These are phyloP conservation scores for Porites lutea DNA, from an alignment of 64 coral and sea anemone species.

Conservation along the genomic window DNA sequence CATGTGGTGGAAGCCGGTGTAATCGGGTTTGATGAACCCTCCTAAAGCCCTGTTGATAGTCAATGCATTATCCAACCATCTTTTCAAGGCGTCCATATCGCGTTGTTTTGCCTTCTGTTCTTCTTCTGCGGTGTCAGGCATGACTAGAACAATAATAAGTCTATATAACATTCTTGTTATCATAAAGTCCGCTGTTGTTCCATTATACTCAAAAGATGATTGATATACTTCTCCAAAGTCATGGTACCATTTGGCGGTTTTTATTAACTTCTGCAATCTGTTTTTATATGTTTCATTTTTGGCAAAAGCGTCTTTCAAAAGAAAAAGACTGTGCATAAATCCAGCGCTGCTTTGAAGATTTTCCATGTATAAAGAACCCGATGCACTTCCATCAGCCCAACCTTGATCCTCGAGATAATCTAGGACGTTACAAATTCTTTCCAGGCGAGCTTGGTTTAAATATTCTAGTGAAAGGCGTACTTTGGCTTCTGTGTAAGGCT, in stretches of 20 bases:
- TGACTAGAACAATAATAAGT: constrained; percentile 51
- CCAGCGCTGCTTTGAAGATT: constrained; percentile 44
- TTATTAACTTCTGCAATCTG: constrained; percentile 10
- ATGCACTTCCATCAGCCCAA: constrained; percentile 58
- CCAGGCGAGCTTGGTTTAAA: background rate
- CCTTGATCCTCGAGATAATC: constrained; percentile 64
- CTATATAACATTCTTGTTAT: constrained; percentile 47
- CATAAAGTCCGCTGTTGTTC: constrained; percentile 79
- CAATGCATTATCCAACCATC: constrained; percentile 45
- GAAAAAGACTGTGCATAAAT: constrained; percentile 56
- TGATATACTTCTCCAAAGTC: constrained; percentile 72
- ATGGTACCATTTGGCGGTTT: constrained; percentile 63
- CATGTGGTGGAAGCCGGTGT: constrained; percentile 74
- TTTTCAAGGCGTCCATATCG: constrained; percentile 58
- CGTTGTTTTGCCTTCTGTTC: constrained; percentile 21
- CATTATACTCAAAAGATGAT: constrained; percentile 29
- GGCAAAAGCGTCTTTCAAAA: background rate
- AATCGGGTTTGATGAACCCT: constrained; percentile 74
- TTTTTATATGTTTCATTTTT: background rate
- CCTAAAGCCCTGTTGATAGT: constrained; percentile 55
- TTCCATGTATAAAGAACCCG: constrained; percentile 49
- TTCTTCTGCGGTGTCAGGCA: background rate
- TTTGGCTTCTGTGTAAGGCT: background rate
- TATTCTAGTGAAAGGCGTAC: background rate
- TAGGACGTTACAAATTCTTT: constrained; percentile 11